Evolutionary conservation across 2,113 vertebrate species (phyloP).

Genomic region (Ivindomyrus marchei): DNA sequence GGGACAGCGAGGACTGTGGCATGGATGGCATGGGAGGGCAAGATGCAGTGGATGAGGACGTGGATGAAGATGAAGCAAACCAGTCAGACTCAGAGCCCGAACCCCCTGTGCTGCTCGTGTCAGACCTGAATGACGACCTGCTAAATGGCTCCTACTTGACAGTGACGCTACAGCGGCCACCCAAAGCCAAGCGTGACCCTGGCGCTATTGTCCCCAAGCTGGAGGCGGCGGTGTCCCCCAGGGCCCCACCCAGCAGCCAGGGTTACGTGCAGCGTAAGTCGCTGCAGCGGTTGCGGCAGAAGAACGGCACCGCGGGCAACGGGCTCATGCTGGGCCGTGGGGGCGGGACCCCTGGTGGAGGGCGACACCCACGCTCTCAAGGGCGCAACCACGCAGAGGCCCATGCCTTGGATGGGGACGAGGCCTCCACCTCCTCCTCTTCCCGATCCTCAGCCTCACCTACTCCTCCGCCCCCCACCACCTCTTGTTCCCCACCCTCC

Average conservation of each 20-base stretch:
- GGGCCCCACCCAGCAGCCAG: slow-evolving; percentile 27
- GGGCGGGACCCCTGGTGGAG: slow-evolving; percentile 35
- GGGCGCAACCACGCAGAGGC: slow-evolving; percentile 17
- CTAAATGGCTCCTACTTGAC: slow-evolving; percentile 84
- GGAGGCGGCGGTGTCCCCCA: slow-evolving; percentile 77
- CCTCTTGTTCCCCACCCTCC: slow-evolving; percentile 43
- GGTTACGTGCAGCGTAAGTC: slow-evolving; percentile 71
- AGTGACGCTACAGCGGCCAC: slow-evolving; percentile 84
- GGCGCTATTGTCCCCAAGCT: slow-evolving; percentile 93
- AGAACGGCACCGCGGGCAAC: slow-evolving; percentile 53
- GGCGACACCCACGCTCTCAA: slow-evolving; percentile 43
- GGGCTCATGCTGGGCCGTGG: slow-evolving; percentile 46
- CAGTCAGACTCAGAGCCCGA: slow-evolving; percentile 62
- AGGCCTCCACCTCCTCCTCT: slow-evolving; percentile 49
- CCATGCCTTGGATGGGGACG: slow-evolving; percentile 31
- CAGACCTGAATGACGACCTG: slow-evolving; percentile 63
- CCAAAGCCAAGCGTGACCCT: slow-evolving; percentile 73
- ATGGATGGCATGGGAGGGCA: slow-evolving; percentile 42
- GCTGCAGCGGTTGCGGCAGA: slow-evolving; percentile 63
- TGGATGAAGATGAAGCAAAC: slow-evolving; percentile 46
- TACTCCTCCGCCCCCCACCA: slow-evolving; percentile 28
- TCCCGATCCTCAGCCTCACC: slow-evolving; percentile 42
- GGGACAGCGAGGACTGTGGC: slow-evolving; percentile 75
- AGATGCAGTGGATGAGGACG: slow-evolving; percentile 38
- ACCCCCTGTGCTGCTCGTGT: slow-evolving; percentile 63